A percentile compares a stretch with the other conserved stretches of the same genome.
These are phyloP conservation scores for Zele albiditarsus DNA, from an alignment of 2,888 invertebrate genomes.

Conservation along the genomic window DNA sequence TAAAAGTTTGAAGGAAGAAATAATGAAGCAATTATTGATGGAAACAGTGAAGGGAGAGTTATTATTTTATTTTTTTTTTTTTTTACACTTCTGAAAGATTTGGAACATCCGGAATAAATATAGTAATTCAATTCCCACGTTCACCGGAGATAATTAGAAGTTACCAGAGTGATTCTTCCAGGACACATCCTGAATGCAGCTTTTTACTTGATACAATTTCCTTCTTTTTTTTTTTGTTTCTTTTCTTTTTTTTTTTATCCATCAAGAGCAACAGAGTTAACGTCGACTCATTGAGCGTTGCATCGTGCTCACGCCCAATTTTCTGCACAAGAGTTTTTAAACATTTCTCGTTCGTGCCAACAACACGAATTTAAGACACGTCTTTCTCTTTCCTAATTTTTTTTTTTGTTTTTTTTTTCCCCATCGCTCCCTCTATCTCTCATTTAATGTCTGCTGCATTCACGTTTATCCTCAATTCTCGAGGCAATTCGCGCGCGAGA, in stretches of 20 bases:
- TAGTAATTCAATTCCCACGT: conserved; percentile 71
- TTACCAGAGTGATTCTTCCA: conserved; percentile 47
- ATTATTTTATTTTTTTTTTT: conserved; percentile 1
- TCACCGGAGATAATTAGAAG: conserved; percentile 65
- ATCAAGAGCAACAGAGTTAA: neutral
- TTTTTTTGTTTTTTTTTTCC: conserved; percentile 42
- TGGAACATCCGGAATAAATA: conserved; percentile 54
- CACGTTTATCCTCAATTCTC: conserved; percentile 23
- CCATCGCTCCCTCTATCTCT: conserved; percentile 43
- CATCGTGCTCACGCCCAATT: neutral
- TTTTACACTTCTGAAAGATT: neutral
- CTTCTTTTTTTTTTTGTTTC: conserved; percentile 39
- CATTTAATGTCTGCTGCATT: conserved; percentile 33
- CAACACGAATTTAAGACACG: neutral
- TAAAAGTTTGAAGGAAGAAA: too few relatives aligned
- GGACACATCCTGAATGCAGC: conserved; percentile 33
- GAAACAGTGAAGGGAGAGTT: neutral
- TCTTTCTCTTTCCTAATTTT: conserved; percentile 26
- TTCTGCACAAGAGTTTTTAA: conserved; percentile 4
- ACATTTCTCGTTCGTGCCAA: conserved; percentile 33
- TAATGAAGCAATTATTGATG: neutral
- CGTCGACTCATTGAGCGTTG: conserved; percentile 19
- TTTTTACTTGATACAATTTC: conserved; percentile 33
- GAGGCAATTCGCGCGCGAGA: conserved; percentile 47
- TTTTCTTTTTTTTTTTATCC: conserved; percentile 39